These are phyloP conservation scores for Drosophila yooni DNA, from an alignment of 2,888 invertebrate genomes.

Conservation along the genomic window DNA sequence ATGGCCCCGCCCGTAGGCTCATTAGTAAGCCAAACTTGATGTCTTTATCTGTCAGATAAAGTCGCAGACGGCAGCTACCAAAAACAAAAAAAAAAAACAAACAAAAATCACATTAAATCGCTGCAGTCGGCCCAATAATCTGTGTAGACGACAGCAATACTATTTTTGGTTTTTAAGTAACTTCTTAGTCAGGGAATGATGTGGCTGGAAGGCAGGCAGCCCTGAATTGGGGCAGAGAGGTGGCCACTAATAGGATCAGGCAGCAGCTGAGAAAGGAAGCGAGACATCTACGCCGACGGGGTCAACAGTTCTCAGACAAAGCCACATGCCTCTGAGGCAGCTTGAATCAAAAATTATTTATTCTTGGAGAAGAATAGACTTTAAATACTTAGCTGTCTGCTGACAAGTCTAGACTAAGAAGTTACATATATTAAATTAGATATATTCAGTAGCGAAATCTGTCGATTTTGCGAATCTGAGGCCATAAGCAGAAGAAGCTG, in stretches of 20 bases:
- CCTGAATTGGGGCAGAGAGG: not conserved
- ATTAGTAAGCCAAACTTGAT: constrained; percentile 58
- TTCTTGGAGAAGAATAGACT: not conserved
- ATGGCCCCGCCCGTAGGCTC: constrained; percentile 46
- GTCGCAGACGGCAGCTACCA: constrained; percentile 4
- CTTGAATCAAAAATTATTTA: not conserved
- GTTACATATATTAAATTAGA: not conserved
- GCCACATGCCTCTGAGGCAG: not conserved
- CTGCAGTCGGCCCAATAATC: constrained; percentile 4
- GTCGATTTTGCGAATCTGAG: no score
- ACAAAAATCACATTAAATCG: constrained; percentile 8
- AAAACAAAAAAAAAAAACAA: not conserved
- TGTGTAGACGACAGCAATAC: not conserved
- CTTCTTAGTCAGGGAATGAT: not conserved
- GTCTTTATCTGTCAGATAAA: constrained; percentile 46
- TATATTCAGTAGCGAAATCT: not conserved
- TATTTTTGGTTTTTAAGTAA: not conserved
- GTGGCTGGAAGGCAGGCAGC: not conserved
- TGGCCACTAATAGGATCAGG: not conserved
- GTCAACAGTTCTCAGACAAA: not conserved
- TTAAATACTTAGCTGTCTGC: not conserved
- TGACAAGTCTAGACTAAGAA: not conserved
- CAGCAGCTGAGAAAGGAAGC: not conserved
- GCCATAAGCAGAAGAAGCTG: not conserved
- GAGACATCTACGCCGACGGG: not conserved